Evolutionary conservation across 2,888 invertebrate genomes (phyloP).

Genomic region (Celastrina argiolus): DNA sequence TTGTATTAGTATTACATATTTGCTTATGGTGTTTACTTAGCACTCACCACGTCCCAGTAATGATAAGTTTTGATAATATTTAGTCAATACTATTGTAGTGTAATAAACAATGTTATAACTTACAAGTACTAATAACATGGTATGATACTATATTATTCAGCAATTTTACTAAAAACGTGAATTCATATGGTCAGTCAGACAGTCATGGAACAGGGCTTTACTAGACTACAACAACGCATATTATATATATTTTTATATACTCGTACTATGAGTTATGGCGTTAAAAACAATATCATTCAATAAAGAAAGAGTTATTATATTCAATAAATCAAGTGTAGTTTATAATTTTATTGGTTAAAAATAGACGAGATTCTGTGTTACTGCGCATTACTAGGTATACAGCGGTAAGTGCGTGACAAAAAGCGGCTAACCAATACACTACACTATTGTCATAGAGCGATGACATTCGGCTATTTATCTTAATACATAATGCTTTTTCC

Average conservation of each 20-base stretch:
- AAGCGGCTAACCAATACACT: not conserved
- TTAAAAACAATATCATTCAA: too few relatives aligned
- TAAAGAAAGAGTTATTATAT: too few relatives aligned
- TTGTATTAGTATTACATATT: not conserved
- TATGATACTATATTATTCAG: too few relatives aligned
- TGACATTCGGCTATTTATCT: not conserved
- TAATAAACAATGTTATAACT: not conserved
- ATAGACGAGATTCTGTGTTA: not conserved
- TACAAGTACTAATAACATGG: too few relatives aligned
- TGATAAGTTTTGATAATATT: not conserved
- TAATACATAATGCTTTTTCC: too few relatives aligned
- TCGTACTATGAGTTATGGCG: too few relatives aligned
- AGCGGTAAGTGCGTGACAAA: not conserved
- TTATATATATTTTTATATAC: too few relatives aligned
- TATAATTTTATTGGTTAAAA: not conserved
- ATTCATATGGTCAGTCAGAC: too few relatives aligned
- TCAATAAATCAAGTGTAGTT: too few relatives aligned
- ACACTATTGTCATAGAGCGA: not conserved
- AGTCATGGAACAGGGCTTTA: too few relatives aligned
- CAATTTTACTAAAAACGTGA: too few relatives aligned
- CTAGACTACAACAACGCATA: too few relatives aligned
- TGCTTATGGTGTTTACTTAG: not conserved
- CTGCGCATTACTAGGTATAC: not conserved
- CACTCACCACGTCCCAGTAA: not conserved
- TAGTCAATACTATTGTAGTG: not conserved